Conservation (phyloP, 1,140 invertebrate species). For the Zophobas atratus region DNA sequence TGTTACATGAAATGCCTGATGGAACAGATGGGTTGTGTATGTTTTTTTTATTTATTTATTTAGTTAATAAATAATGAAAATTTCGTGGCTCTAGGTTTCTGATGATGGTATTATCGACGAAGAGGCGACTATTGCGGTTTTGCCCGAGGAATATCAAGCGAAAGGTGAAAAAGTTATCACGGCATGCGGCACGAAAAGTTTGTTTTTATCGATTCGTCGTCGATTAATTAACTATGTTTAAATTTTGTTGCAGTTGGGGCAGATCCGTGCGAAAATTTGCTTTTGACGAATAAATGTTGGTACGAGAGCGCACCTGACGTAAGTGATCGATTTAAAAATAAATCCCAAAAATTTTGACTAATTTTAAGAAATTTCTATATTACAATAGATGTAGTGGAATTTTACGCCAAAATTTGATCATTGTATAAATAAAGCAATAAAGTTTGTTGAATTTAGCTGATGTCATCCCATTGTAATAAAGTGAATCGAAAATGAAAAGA, state of each 20-base stretch:
- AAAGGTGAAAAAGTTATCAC: constrained; percentile 58
- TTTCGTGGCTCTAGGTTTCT: constrained; percentile 58
- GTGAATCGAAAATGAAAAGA: too few species aligned
- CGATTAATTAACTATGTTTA: neutral
- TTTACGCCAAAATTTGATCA: too few species aligned
- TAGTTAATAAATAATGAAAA: neutral
- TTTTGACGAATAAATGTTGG: constrained; percentile 62
- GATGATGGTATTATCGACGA: constrained; percentile 66
- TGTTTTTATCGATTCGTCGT: constrained; percentile 49
- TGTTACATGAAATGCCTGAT: constrained; percentile 68
- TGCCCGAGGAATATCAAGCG: constrained; percentile 63
- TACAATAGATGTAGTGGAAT: too few species aligned
- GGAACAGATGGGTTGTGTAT: constrained; percentile 64
- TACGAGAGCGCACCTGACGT: constrained; percentile 55
- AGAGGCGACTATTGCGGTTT: constrained; percentile 61
- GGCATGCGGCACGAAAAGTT: constrained; percentile 62
- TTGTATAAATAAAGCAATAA: too few species aligned
- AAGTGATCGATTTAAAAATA: constrained; percentile 40
- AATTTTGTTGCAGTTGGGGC: constrained; percentile 59
- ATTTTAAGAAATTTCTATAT: too few species aligned
- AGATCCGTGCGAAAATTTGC: constrained; percentile 61
- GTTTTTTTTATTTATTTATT: constrained; percentile 36
- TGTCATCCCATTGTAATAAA: too few species aligned
- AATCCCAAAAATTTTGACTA: neutral
- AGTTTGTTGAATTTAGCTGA: too few species aligned